Conservation (phyloP, 1,140 invertebrate genomes). For the Yoshiicerus persimilis region DNA sequence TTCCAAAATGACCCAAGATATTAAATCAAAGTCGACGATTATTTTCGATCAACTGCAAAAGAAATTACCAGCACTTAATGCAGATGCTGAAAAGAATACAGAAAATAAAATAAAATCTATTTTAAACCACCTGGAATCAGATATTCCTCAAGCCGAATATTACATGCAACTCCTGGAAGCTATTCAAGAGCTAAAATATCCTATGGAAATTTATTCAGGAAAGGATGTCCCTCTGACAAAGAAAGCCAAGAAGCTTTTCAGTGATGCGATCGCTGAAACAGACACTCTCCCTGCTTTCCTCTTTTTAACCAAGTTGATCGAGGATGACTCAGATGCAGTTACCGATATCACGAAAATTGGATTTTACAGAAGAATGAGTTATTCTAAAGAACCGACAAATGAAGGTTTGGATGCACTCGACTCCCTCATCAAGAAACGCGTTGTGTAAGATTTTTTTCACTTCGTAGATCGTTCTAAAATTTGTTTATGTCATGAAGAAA, state of each 20-base stretch:
- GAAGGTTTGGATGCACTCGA: constrained; percentile 57
- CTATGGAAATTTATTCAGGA: background rate
- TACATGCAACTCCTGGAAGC: background rate
- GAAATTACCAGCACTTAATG: background rate
- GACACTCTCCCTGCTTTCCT: constrained; percentile 74
- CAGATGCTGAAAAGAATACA: background rate
- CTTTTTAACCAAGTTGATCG: constrained; percentile 65
- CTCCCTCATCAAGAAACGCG: constrained; percentile 60
- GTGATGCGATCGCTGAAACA: constrained; percentile 74
- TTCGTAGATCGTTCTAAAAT: constrained; percentile 33
- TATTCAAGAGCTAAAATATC: background rate
- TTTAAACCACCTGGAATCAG: background rate
- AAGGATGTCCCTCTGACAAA: background rate
- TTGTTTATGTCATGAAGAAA: background rate
- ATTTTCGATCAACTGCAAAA: background rate
- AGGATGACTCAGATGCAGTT: constrained; percentile 65
- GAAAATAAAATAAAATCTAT: background rate
- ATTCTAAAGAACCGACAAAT: constrained; percentile 63
- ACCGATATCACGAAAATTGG: constrained; percentile 64
- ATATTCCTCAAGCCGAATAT: background rate
- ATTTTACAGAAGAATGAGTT: constrained; percentile 70
- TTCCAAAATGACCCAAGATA: background rate
- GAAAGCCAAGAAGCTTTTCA: constrained; percentile 63
- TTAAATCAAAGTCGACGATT: background rate
- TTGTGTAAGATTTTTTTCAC: constrained; percentile 61